Percentiles rank a stretch among this genome's conserved stretches.
These are phyloP conservation scores for Eurosta solidaginis DNA, from an alignment of 1,140 invertebrate genomes.

Conservation along the genomic window DNA sequence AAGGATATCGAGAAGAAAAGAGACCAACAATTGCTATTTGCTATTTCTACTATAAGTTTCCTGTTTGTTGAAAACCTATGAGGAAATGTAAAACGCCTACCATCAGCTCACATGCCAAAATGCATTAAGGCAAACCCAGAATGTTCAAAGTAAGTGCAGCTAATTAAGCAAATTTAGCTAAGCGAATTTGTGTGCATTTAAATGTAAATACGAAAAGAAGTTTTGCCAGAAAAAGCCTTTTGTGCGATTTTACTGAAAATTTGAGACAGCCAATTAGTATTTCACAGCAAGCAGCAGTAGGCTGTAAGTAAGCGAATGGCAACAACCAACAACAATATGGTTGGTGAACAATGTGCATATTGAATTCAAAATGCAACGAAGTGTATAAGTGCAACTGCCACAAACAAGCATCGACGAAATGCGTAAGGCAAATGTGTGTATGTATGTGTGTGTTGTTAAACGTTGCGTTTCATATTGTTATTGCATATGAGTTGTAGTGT, in stretches of 20 bases:
- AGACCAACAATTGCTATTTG: too few relatives aligned
- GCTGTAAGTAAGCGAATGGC: background rate
- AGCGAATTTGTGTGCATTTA: constrained; percentile 17
- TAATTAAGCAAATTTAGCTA: constrained; percentile 4
- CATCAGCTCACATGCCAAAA: too few relatives aligned
- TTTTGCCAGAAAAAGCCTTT: background rate
- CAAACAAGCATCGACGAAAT: background rate
- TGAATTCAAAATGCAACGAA: constrained; percentile 21
- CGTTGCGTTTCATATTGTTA: background rate
- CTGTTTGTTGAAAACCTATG: too few relatives aligned
- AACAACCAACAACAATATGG: background rate
- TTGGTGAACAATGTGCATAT: background rate
- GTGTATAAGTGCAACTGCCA: constrained; percentile 24
- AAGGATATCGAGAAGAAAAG: too few relatives aligned
- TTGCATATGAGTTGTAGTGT: background rate
- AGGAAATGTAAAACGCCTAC: too few relatives aligned
- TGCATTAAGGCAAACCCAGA: background rate
- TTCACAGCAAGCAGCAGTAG: background rate
- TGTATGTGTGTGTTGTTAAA: too few relatives aligned
- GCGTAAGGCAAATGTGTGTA: too few relatives aligned
- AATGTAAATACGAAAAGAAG: background rate
- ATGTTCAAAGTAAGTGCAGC: background rate
- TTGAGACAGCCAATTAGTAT: constrained; percentile 14
- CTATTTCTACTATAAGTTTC: too few relatives aligned
- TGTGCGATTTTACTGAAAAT: background rate